A percentile compares a stretch with the other conserved stretches of the same genome.
Conservation (phyloP, 2,113 vertebrate species). For the Cephalopholis sonnerati region DNA sequence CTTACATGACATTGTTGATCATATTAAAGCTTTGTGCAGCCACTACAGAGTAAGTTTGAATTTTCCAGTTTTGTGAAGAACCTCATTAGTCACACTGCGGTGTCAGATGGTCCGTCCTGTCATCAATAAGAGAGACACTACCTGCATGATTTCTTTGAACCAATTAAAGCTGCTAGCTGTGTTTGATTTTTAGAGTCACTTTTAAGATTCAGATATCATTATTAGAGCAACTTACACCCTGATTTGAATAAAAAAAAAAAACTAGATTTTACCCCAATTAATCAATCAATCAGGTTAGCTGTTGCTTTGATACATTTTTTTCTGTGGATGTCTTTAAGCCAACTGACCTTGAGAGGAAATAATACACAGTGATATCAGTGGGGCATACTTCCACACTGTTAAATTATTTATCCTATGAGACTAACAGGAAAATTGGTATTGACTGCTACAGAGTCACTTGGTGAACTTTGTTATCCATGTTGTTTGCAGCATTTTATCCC, state of each 20-base stretch:
- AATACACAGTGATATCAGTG: conserved; percentile 4
- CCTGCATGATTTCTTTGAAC: not conserved
- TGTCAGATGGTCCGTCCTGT: conserved; percentile 14
- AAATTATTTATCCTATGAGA: conserved; percentile 12
- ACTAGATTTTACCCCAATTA: not conserved
- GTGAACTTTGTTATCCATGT: not conserved
- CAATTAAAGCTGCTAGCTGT: conserved; percentile 7
- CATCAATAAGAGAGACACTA: conserved; percentile 4
- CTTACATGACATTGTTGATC: not conserved
- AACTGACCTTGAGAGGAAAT: not conserved
- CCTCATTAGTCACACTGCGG: conserved; percentile 4
- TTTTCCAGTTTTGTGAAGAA: not conserved
- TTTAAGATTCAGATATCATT: not conserved
- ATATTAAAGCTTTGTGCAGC: not conserved
- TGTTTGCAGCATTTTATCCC: not conserved
- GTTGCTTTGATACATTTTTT: not conserved
- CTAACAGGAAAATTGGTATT: conserved; percentile 24
- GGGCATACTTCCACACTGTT: conserved; percentile 7
- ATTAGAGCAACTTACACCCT: not conserved
- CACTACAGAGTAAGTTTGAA: not conserved
- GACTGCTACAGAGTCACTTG: conserved; percentile 17
- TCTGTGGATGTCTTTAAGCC: not conserved
- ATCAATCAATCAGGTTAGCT: too few relatives aligned
- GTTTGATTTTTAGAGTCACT: not conserved
- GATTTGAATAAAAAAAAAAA: not conserved